These are phyloP conservation scores for Drosophila trapezifrons DNA, from an alignment of 1,140 invertebrate genomes.

Conservation along the genomic window DNA sequence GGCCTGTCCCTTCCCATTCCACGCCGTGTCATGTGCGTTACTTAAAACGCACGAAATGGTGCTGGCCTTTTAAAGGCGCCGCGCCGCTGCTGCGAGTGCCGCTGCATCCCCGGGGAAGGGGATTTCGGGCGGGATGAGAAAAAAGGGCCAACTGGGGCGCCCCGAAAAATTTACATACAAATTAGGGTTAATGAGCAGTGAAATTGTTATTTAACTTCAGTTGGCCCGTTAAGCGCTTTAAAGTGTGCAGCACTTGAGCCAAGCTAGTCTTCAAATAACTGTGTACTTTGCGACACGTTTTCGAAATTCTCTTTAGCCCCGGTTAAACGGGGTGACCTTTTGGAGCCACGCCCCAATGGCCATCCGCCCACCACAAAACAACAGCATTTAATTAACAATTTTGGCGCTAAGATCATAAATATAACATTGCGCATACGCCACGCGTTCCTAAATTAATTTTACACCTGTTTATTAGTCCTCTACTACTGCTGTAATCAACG, in stretches of 20 bases:
- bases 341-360: not conserved
- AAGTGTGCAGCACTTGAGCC: constrained; percentile 59
- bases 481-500: not conserved
- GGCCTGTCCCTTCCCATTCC: not conserved
- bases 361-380: constrained; percentile 7
- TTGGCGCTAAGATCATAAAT: constrained; percentile 58
- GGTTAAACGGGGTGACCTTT: constrained; percentile 27
- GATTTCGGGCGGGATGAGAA: too few species aligned
- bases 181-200: constrained; percentile 83
- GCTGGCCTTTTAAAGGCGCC: constrained; percentile 57
- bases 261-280: constrained; percentile 50
- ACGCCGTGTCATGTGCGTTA: constrained; percentile 52
- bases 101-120: constrained; percentile 20
- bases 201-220: constrained; percentile 82
- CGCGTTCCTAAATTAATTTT: constrained; percentile 1
- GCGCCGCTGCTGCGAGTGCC: not conserved
- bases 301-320: constrained; percentile 52
- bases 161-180: constrained; percentile 79
- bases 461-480: not conserved
- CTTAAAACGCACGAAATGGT: constrained; percentile 59
- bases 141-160: constrained; percentile 48
- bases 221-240: constrained; percentile 76
- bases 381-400: constrained; percentile 52
- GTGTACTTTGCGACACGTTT: constrained; percentile 75
- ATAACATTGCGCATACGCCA: constrained; percentile 66